Evolutionary conservation across 2,797 vertebrate species (phyloP).

Genomic region (Gobio occitaniae): DNA sequence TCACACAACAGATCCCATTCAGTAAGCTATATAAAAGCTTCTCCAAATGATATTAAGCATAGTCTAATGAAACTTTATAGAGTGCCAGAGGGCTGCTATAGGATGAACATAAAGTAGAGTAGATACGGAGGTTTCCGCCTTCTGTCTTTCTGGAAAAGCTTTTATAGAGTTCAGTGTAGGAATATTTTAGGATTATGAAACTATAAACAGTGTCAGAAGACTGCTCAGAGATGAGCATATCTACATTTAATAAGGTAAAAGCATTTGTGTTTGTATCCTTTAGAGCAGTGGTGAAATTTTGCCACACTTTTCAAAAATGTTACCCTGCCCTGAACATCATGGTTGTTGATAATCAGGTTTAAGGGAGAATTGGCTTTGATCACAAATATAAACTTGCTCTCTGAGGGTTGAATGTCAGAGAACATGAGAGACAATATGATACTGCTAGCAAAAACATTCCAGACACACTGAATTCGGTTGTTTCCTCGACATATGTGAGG

Average conservation of each 20-base stretch:
- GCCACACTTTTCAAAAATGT: background rate
- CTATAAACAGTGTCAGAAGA: background rate
- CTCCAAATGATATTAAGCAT: background rate
- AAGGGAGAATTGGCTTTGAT: background rate
- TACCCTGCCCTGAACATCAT: background rate
- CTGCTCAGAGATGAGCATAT: background rate
- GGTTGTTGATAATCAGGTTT: background rate
- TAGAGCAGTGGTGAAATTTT: background rate
- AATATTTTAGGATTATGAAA: background rate
- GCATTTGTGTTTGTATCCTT: background rate
- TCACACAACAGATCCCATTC: background rate
- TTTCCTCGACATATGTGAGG: slow-evolving; percentile 15
- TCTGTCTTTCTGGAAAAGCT: background rate
- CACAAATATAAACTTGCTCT: background rate
- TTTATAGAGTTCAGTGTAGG: background rate
- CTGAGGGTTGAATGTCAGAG: background rate
- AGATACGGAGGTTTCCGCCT: background rate
- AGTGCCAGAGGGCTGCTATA: background rate
- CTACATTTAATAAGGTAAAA: background rate
- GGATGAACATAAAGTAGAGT: background rate
- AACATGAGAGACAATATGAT: background rate
- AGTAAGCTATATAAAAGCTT: background rate
- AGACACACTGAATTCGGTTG: background rate
- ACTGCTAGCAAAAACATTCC: background rate
- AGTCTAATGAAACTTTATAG: slow-evolving; percentile 1